Base-by-base conservation (phyloP, 2,113 vertebrate genomes). In the Grus americana region DNA sequence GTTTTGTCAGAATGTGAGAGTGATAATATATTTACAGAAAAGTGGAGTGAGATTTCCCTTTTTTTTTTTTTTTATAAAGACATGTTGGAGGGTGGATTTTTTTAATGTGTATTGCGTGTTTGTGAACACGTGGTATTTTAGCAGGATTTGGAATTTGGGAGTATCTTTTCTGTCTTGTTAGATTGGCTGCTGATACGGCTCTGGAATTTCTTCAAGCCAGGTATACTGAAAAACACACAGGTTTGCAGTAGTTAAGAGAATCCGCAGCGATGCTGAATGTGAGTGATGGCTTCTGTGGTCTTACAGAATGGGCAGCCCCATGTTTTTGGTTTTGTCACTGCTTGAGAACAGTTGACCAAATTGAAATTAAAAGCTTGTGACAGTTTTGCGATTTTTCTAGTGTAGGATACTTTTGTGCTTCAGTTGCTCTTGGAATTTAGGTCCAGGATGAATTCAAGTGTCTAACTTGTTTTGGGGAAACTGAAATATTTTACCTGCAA, bases 91-190 rank as follows among this genome's bases (percentile, higher is more conserved):
- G 18, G 23, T 4, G 9, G 27, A 44, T 32, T 70, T 46, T 59
- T 42, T 42, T 42, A 30, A 21, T 6, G 2, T n/a, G 2, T 16
- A 4, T 58, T 22, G 3, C 0, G 0, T 49, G 38, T 47, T 61
- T 79, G 29, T 59, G 44, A 90, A 18, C 26, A 78, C 16, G 30
- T 30, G 30, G 12, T 81, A 5, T 15, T 55, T 40, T 12, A 61
- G 15, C 34, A 68, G 49, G 34, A 32, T 57, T 87, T 58, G 29
- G 44, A 84, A 34, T 68, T 20, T 16, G 15, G 14, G 34, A 26
- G 10, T 79, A 5, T 54, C 11, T 75, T 66, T 50, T 49, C 29
- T 34, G 4, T 50, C 23, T 76, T 52, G 3, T 54, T 59, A n/a
- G n/a, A 34, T 27, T 78, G 22, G 2, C 40, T 83, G n/a, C 42